These are phyloP conservation scores for Podotricha telesiphe DNA, from an alignment of 2,888 invertebrate species.

Conservation along the genomic window DNA sequence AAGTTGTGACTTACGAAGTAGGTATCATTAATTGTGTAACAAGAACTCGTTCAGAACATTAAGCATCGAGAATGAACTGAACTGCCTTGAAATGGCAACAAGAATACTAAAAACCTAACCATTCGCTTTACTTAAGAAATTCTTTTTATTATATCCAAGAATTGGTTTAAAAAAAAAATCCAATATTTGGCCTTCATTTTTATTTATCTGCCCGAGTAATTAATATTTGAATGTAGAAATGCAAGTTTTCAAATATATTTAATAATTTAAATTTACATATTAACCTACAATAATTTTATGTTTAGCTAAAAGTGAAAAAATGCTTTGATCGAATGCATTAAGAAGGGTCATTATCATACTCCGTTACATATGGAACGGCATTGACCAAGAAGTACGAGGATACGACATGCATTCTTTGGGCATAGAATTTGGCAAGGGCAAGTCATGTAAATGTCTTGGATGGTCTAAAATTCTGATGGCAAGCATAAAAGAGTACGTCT, in stretches of 20 bases:
- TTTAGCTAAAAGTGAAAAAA: neutral
- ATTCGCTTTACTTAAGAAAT: constrained; percentile 68
- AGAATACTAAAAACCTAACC: constrained; percentile 63
- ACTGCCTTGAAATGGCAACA: constrained; percentile 75
- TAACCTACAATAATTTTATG: neutral
- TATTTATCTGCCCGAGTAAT: constrained; percentile 27
- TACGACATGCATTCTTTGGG: constrained; percentile 36
- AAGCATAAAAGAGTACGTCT: constrained; percentile 49
- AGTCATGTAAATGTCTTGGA: constrained; percentile 65
- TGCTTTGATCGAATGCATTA: neutral
- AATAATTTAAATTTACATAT: neutral
- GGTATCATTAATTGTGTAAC: constrained; percentile 72
- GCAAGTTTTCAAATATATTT: constrained; percentile 3
- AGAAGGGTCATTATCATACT: constrained; percentile 19
- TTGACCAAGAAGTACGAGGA: constrained; percentile 59
- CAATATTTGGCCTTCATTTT: constrained; percentile 50
- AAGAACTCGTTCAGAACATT: constrained; percentile 63
- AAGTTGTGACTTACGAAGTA: constrained; percentile 55
- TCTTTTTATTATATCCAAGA: constrained; percentile 42
- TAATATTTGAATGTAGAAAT: constrained; percentile 17
- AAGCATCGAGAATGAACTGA: constrained; percentile 60
- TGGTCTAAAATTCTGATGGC: constrained; percentile 55
- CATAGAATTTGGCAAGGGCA: constrained; percentile 58
- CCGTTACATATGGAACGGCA: constrained; percentile 52
- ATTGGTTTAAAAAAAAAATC: constrained; percentile 29